Conservation (phyloP, 2,888 invertebrate genomes). For the Meteorus cinctellus region DNA sequence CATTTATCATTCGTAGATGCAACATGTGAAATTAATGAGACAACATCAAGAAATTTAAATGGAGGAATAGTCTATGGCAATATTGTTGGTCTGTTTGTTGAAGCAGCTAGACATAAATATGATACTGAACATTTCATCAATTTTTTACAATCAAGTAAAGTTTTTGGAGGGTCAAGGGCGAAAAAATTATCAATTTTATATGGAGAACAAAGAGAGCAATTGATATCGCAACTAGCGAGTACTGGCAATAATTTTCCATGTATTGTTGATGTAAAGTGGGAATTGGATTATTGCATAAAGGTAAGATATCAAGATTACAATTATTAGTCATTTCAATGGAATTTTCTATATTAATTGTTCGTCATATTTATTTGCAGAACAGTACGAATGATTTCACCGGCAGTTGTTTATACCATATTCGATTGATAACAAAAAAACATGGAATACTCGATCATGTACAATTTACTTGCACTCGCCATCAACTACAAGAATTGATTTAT, state of each 20-base stretch:
- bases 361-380: constrained; percentile 55
- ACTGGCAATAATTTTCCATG: constrained; percentile 66
- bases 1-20: background rate
- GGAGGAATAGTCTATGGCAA: constrained; percentile 59
- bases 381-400: constrained; percentile 58
- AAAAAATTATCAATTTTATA: constrained; percentile 63
- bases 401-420: constrained; percentile 60
- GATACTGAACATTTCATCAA: constrained; percentile 59
- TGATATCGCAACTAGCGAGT: constrained; percentile 61
- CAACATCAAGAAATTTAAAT: constrained; percentile 59
- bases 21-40: background rate
- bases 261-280: constrained; percentile 70
- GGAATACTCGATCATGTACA: constrained; percentile 73
- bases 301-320: constrained; percentile 53
- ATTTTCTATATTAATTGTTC: background rate
- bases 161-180: constrained; percentile 56
- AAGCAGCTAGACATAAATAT: constrained; percentile 64
- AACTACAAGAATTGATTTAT: constrained; percentile 80
- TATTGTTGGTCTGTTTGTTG: constrained; percentile 62
- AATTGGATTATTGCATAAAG: constrained; percentile 70
- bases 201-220: constrained; percentile 55
- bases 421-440: constrained; percentile 60
- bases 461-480: constrained; percentile 79
- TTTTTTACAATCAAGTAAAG: constrained; percentile 55
- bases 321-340: background rate